Base-by-base conservation (phyloP, 2,113 vertebrate genomes). In the Coptodon bakossiorum region DNA sequence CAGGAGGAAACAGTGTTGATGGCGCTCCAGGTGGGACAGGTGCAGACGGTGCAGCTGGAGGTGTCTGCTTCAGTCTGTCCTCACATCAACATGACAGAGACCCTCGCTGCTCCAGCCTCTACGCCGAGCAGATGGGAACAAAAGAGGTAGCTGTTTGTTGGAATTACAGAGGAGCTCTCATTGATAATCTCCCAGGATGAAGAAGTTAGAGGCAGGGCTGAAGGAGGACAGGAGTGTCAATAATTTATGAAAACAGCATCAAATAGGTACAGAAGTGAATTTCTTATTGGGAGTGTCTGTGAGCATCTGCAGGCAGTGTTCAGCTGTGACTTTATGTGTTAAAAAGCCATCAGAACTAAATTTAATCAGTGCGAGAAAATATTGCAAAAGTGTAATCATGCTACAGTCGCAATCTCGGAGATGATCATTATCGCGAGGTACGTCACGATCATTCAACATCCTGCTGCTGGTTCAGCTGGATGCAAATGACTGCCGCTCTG, bases 191-290 rank as follows among this genome's bases (percentile, higher is more conserved):
- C 95, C 90, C 87, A 81, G 83, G 90, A 94, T 85, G 88, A 86
- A 88, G 80, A 87, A 87, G 34, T 89, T 83, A 78, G 84, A 88
- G 82, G 86, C 27, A 80, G 85, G 10, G 56, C 80, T 71, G 88
- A 50, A 88, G 82, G 78, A 61, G 53, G 90, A 86, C 68, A 68
- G 80, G 71, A 22, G 57, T 83, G 84, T 96, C 91, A 93, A 95
- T 96, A 86, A 96, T 96, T 91, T 86, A 96, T 92, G 85, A 82
- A 90, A 89, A 88, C 40, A 22, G 82, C 94, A 95, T 93, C 92
- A 94, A 95, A 95, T 80, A 61, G 81, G 73, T 87, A 79, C 80
- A 53, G 81, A 89, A 91, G 86, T 54, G 76, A 82, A 71, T 78
- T 54, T 43, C 19, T 43, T 48, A 45, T 45, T 29, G 34, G 19